These are phyloP conservation scores for Spicauda simplicius DNA, from an alignment of 2,888 invertebrate species.

Conservation along the genomic window DNA sequence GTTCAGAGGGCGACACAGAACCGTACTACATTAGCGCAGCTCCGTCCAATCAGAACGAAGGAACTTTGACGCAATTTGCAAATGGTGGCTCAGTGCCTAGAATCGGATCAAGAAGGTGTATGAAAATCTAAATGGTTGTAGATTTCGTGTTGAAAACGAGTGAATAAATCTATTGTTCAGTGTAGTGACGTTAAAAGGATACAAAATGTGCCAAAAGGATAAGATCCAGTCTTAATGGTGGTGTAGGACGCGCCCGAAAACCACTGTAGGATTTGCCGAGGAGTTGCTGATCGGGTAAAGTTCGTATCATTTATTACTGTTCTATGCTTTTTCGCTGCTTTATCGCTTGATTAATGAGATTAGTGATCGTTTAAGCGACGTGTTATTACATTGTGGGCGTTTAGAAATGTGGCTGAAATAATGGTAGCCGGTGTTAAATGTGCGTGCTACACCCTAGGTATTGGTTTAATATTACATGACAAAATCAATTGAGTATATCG, in stretches of 20 bases:
- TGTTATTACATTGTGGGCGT: constrained; percentile 36
- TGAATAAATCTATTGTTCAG: constrained; percentile 69
- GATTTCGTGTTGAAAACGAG: constrained; percentile 76
- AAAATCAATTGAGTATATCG: constrained; percentile 7
- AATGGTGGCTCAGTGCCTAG: constrained; percentile 81
- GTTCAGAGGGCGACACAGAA: constrained; percentile 61
- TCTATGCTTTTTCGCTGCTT: constrained; percentile 49
- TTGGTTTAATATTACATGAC: constrained; percentile 11
- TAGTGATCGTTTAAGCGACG: constrained; percentile 35
- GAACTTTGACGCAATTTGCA: constrained; percentile 85
- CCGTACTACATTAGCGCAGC: constrained; percentile 70
- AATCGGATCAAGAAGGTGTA: constrained; percentile 79
- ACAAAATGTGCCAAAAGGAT: constrained; percentile 84
- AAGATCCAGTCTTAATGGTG: constrained; percentile 82
- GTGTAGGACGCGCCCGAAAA: constrained; percentile 74
- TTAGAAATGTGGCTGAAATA: constrained; percentile 40
- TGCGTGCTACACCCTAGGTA: constrained; percentile 44
- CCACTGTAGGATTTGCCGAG: constrained; percentile 76
- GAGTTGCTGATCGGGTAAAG: constrained; percentile 82
- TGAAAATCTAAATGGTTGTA: constrained; percentile 79
- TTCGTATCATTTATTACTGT: constrained; percentile 60
- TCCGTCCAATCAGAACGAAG: constrained; percentile 76
- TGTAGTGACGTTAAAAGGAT: constrained; percentile 75
- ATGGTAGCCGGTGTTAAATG: constrained; percentile 51
- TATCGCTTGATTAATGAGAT: constrained; percentile 42